Evolutionary conservation across 2,113 vertebrate species (phyloP).

Genomic region (Psilopogon haemacephalus): DNA sequence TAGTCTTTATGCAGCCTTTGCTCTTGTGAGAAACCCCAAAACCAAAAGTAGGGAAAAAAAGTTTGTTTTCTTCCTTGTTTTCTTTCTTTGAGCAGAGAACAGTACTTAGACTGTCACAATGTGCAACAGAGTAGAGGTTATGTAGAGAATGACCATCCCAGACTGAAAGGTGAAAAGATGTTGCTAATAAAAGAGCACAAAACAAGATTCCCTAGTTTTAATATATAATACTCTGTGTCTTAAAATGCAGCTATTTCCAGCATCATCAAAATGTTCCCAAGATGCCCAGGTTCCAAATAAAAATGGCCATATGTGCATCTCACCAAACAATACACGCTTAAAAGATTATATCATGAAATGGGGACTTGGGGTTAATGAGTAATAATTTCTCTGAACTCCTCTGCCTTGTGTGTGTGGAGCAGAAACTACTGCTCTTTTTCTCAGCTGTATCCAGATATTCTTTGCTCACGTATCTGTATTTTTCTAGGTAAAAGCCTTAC

Average conservation of each 20-base stretch:
- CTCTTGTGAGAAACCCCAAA: background rate
- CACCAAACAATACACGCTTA: background rate
- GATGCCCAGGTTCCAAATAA: background rate
- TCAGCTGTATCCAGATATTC: background rate
- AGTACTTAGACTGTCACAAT: background rate
- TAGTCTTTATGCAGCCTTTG: background rate
- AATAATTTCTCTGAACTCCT: background rate
- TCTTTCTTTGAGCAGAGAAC: background rate
- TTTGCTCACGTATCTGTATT: background rate
- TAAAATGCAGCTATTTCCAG: background rate
- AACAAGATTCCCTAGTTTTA: background rate
- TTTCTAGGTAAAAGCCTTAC: background rate
- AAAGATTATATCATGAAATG: background rate
- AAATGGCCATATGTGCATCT: background rate
- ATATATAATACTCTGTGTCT: background rate
- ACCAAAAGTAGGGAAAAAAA: background rate
- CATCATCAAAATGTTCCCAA: background rate
- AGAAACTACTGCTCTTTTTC: slow-evolving; percentile 31
- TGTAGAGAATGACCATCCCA: background rate
- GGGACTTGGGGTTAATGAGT: background rate
- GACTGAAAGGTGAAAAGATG: background rate
- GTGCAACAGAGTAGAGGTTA: background rate
- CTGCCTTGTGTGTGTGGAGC: background rate
- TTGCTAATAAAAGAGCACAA: background rate
- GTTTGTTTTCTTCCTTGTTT: background rate